phyloP scores from a whole-genome alignment of 2,113 vertebrate species.

The Apistogramma diplotaenia region DNA sequence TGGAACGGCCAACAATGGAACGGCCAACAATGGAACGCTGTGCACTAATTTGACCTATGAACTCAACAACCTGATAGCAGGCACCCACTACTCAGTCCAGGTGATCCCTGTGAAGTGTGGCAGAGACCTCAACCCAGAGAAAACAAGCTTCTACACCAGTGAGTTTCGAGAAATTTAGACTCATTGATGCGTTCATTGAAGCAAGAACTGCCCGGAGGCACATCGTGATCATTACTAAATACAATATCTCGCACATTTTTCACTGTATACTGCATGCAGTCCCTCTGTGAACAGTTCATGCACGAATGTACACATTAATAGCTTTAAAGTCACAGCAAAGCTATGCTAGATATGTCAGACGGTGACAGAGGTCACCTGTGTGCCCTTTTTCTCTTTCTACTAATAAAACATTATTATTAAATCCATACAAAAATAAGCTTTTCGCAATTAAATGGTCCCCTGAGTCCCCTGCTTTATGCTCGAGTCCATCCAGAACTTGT shows the following conservation, averaged over 20 bases:
- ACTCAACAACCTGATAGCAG: constrained; percentile 27
- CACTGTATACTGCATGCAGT: background rate
- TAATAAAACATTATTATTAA: too few relatives aligned
- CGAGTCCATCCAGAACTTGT: too few relatives aligned
- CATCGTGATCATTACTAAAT: background rate
- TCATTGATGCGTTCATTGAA: background rate
- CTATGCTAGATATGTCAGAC: background rate
- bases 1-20: too few relatives aligned
- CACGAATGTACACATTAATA: background rate
- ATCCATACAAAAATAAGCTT: too few relatives aligned
- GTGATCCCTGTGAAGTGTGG: constrained; percentile 65
- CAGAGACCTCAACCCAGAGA: constrained; percentile 45
- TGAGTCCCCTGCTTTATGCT: too few relatives aligned
- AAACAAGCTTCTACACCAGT: constrained; percentile 56
- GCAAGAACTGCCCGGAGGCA: too few relatives aligned
- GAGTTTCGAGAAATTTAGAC: background rate
- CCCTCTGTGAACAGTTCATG: too few relatives aligned
- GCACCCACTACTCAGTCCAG: constrained; percentile 21
- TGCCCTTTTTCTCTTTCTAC: too few relatives aligned
- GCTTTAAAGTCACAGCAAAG: background rate
- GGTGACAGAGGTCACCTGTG: too few relatives aligned
- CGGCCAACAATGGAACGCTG: too few relatives aligned
- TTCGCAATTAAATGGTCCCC: too few relatives aligned
- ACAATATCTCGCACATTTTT: background rate
- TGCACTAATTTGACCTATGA: background rate